phyloP scores from a whole-genome alignment of 2,113 vertebrate genomes.

The Lates calcarifer region DNA sequence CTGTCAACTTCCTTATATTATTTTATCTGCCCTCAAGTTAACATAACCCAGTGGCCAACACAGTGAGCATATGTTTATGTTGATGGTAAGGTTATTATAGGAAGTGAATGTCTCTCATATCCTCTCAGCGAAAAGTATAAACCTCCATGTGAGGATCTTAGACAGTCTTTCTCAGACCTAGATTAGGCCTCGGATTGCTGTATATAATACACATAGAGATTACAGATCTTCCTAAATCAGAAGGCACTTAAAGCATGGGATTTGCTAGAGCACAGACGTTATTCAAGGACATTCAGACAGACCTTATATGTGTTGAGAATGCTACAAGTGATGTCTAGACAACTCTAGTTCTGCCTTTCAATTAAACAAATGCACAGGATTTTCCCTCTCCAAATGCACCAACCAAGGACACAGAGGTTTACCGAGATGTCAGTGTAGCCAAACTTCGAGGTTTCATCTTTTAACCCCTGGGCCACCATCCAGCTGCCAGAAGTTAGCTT shows the following conservation, averaged over 20 bases:
- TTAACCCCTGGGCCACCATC: slow-evolving; percentile 55
- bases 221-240: slow-evolving; percentile 26
- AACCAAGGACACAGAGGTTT: slow-evolving; percentile 27
- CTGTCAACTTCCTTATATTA: slow-evolving; percentile 42
- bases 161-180: slow-evolving; percentile 23
- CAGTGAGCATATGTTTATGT: slow-evolving; percentile 71
- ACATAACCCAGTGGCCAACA: slow-evolving; percentile 44
- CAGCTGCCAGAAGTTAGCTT: slow-evolving; percentile 53
- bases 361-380: background rate
- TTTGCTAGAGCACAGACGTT: background rate
- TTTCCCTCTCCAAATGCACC: background rate
- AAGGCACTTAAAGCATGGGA: background rate
- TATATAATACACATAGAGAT: slow-evolving; percentile 13
- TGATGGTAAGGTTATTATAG: slow-evolving; percentile 56
- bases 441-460: slow-evolving; percentile 28
- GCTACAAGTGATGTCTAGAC: background rate
- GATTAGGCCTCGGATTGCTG: slow-evolving; percentile 43
- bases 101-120: slow-evolving; percentile 46
- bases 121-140: slow-evolving; percentile 32
- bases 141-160: slow-evolving; percentile 36
- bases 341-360: background rate
- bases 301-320: background rate
- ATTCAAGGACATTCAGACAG: slow-evolving; percentile 11
- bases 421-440: slow-evolving; percentile 7
- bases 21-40: slow-evolving; percentile 68